These are phyloP conservation scores for Dunckerocampus dactyliophorus DNA, from an alignment of 2,113 vertebrate genomes.

Conservation along the genomic window DNA sequence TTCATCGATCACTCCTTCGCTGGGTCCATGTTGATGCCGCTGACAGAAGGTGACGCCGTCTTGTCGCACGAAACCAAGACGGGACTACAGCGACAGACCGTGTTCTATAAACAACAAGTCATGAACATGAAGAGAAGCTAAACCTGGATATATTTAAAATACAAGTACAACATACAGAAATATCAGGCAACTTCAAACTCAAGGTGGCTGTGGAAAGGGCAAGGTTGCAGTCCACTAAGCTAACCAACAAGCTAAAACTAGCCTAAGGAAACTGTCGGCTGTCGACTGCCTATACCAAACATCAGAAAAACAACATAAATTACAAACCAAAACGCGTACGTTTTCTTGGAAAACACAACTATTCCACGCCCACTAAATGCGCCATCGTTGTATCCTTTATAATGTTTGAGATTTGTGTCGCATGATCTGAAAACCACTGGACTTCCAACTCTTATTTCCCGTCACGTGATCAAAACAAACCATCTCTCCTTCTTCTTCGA, in stretches of 20 bases:
- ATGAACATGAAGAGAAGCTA: background rate
- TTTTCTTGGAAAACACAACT: slow-evolving; percentile 1
- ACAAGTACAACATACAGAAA: background rate
- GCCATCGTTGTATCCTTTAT: background rate
- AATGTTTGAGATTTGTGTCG: slow-evolving; percentile 10
- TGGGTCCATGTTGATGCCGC: slow-evolving; percentile 14
- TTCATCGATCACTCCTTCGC: background rate
- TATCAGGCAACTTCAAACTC: background rate
- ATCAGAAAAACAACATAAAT: background rate
- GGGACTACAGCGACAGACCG: background rate
- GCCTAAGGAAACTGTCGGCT: slow-evolving; percentile 5
- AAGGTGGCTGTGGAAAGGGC: slow-evolving; percentile 3
- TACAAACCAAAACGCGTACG: background rate
- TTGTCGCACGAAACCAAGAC: slow-evolving; percentile 5
- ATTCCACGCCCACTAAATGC: background rate
- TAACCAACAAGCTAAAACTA: slow-evolving; percentile 36
- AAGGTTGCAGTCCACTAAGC: slow-evolving; percentile 43
- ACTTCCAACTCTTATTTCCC: slow-evolving; percentile 54
- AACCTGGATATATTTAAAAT: background rate
- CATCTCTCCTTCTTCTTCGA: slow-evolving; percentile 5
- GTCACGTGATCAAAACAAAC: slow-evolving; percentile 73
- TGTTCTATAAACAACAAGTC: background rate
- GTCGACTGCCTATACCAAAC: background rate
- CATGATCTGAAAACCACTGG: slow-evolving; percentile 1
- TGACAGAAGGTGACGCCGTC: slow-evolving; percentile 7